Base-by-base conservation (phyloP, 2,888 invertebrate genomes). In the Philopedon plagiatum region DNA sequence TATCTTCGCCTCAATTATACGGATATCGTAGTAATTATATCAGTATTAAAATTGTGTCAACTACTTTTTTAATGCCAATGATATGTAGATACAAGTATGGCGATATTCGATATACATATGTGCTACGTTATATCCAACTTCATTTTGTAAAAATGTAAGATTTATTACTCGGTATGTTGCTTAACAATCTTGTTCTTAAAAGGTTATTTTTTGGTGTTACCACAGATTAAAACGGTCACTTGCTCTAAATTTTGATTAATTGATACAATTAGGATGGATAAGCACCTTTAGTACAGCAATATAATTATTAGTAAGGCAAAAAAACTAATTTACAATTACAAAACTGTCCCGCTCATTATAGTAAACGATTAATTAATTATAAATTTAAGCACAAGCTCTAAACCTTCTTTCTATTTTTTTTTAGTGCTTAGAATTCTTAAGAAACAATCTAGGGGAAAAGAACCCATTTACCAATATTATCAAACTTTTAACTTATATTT, bases 11-110 rank as follows among this genome's bases (percentile, higher is more conserved):
- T 11, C n/a, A n/a, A 11, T 23, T 49, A 11, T n/a, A n/a, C n/a
- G n/a, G n/a, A 23, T 11, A 23, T 49, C 23, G 11, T 23, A 21
- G 23, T 7, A 23, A 51, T 29, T 51, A 51, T 29, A 51, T 51
- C 29, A 29, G 15, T 51, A 51, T 29, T 13, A 51, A 51, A 51
- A 51, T 51, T 29, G 51, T 29, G 51, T 15, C 51, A 51, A 29
- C 51, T 26, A 7, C 29, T 21, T 51, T 46, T 51, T 51, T 51
- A 39, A n/a, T 51, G 49, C 5, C 5, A 11, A 8, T 23, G 8
- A 13, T 49, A 11, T 23, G 3, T 23, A 11, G 11, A n/a, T 49
- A 49, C n/a, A 9, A n/a, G 23, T 46, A 46, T 21, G 9, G 13
- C 49, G 26, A 26, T 49, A 49, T 23, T 5, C 5, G 26, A 37